Percentiles rank a stretch among this genome's conserved stretches.
Conservation (phyloP, 2,888 invertebrate genomes). For the Agrochola litura region DNA sequence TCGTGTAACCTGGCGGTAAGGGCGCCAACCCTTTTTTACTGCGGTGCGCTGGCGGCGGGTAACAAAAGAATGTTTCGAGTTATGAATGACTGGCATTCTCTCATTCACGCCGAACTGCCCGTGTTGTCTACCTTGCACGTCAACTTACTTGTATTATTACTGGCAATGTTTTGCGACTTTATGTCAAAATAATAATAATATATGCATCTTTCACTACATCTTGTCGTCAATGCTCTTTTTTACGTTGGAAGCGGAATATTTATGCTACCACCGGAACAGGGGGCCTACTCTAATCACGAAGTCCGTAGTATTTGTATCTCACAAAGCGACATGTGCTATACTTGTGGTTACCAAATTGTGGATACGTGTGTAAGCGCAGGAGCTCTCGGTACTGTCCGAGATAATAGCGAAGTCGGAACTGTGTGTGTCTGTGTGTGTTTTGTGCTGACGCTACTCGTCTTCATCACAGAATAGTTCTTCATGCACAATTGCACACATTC, state of each 20-base stretch:
- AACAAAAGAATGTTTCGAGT: constrained; percentile 66
- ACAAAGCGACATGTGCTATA: no score
- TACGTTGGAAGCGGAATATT: neutral
- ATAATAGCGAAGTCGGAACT: no score
- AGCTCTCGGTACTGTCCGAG: no score
- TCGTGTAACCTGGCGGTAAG: constrained; percentile 57
- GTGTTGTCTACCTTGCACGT: constrained; percentile 54
- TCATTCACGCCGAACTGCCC: constrained; percentile 66
- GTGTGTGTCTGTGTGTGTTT: no score
- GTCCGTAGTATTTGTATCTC: neutral
- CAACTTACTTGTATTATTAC: constrained; percentile 48
- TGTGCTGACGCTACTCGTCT: no score
- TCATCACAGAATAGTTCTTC: no score
- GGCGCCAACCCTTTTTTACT: constrained; percentile 70
- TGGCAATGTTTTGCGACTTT: constrained; percentile 8
- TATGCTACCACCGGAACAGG: neutral
- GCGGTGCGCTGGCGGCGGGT: constrained; percentile 58
- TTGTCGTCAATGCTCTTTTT: neutral
- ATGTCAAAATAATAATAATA: constrained; percentile 1
- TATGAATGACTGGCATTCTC: constrained; percentile 71
- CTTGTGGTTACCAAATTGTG: no score
- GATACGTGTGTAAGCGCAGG: no score
- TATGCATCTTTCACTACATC: neutral
- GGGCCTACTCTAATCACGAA: neutral
- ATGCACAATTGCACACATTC: no score